Evolutionary conservation across 2,797 vertebrate genomes (phyloP).

Genomic region (Gymnoscopelus braueri): DNA sequence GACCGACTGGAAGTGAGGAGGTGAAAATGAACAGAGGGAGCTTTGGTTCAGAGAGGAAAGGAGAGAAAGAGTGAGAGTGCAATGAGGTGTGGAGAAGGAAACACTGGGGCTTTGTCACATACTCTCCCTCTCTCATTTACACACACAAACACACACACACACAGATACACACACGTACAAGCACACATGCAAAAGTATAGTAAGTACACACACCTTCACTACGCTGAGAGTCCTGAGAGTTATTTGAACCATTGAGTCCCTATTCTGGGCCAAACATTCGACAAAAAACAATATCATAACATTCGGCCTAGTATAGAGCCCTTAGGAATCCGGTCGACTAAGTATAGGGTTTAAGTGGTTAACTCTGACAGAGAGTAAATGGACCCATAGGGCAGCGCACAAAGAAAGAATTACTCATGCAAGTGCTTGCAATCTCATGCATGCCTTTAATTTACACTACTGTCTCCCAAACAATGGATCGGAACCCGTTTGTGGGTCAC

Average conservation of each 20-base stretch:
- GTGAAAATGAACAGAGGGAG: background rate
- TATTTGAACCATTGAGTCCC: no score
- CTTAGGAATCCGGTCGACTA: no score
- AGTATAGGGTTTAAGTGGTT: no score
- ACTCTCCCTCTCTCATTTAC: background rate
- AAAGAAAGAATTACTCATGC: slow-evolving; percentile 1
- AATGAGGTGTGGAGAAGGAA: slow-evolving; percentile 4
- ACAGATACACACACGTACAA: background rate
- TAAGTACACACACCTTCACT: no score
- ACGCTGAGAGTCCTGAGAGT: no score
- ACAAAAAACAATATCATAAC: no score
- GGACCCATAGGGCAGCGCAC: background rate
- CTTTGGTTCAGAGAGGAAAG: background rate
- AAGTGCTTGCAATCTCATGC: background rate
- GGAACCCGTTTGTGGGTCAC: background rate
- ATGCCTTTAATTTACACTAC: no score
- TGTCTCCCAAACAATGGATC: background rate
- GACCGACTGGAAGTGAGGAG: background rate
- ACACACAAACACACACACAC: background rate
- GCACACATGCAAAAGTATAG: no score
- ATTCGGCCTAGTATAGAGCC: no score
- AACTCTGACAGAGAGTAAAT: background rate
- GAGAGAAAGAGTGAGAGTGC: slow-evolving; percentile 6
- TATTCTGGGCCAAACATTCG: no score
- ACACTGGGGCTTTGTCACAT: slow-evolving; percentile 31